phyloP scores from a whole-genome alignment of 2,113 vertebrate genomes.

The Chamaea fasciata region DNA sequence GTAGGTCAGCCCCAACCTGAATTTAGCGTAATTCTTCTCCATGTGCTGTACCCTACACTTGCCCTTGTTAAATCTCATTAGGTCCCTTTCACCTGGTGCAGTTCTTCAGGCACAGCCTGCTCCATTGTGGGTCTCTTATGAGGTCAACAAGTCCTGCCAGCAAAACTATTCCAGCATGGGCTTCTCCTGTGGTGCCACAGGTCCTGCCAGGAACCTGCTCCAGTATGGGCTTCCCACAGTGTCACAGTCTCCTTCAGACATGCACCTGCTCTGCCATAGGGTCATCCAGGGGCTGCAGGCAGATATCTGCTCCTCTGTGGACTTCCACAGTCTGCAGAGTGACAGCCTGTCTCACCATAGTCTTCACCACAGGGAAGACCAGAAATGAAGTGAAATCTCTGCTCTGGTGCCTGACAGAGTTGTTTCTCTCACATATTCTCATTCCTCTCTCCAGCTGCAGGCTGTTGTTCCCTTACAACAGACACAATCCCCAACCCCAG shows the following conservation, averaged over 20 bases:
- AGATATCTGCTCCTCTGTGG: neutral
- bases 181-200: accelerated
- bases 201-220: neutral
- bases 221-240: neutral
- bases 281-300: neutral
- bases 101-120: neutral
- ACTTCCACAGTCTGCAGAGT: neutral
- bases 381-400: neutral
- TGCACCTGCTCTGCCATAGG: neutral
- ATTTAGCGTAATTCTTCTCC: neutral
- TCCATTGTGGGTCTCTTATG: neutral
- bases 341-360: neutral
- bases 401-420: neutral
- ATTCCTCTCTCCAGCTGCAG: neutral
- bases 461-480: neutral
- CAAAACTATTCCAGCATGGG: neutral
- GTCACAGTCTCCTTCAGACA: neutral
- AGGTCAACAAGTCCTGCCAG: neutral
- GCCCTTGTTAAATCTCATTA: neutral
- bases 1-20: neutral
- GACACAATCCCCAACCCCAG: neutral
- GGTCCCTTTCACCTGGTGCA: neutral
- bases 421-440: neutral
- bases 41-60: neutral
- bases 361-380: neutral